A percentile compares a stretch with the other conserved stretches of the same genome.
These are phyloP conservation scores for Folsomia manolachei DNA, from an alignment of 2,888 invertebrate genomes.

Conservation along the genomic window DNA sequence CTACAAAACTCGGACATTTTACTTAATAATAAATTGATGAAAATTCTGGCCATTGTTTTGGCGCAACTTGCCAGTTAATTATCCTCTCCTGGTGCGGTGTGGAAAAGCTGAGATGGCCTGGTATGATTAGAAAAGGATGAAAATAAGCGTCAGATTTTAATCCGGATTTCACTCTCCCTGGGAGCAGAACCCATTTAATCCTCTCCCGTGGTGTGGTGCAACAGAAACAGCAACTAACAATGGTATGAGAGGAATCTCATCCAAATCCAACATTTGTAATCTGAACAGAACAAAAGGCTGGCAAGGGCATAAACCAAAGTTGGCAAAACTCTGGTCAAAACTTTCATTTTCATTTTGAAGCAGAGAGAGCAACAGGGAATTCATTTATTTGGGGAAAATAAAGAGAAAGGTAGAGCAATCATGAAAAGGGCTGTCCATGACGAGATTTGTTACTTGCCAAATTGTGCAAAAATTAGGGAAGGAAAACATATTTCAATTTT, in stretches of 20 bases:
- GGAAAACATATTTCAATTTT: too few relatives aligned
- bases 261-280: too few relatives aligned
- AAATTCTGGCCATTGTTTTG: too few relatives aligned
- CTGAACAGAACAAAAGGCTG: not conserved
- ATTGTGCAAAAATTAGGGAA: too few relatives aligned
- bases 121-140: not conserved
- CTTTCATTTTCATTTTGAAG: conserved; percentile 8
- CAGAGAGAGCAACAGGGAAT: conserved; percentile 1
- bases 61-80: too few relatives aligned
- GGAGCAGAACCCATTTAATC: conserved; percentile 2
- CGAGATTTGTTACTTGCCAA: too few relatives aligned
- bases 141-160: conserved; percentile 9
- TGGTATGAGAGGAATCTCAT: too few relatives aligned
- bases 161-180: not conserved
- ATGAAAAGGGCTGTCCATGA: not conserved
- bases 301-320: not conserved
- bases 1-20: too few relatives aligned
- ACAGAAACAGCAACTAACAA: too few relatives aligned
- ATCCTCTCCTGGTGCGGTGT: not conserved
- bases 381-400: not conserved
- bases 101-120: too few relatives aligned
- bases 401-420: not conserved
- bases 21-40: too few relatives aligned
- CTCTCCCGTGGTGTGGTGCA: not conserved
- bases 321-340: conserved; percentile 5